phyloP scores from a whole-genome alignment of 2,888 invertebrate genomes.

The Deilephila elpenor region DNA sequence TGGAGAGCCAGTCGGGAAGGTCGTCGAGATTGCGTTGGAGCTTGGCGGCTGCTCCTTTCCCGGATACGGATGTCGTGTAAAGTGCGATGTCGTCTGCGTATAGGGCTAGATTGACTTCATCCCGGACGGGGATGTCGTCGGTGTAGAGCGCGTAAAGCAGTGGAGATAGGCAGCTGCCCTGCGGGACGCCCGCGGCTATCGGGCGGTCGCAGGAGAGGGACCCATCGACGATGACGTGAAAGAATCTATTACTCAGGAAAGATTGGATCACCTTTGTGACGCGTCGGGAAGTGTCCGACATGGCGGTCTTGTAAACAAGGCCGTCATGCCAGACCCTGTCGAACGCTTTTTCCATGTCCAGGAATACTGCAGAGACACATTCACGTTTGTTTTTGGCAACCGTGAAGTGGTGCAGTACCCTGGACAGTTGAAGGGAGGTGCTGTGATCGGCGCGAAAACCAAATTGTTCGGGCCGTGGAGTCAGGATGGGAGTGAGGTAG shows the following conservation, averaged over 20 bases:
- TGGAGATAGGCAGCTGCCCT: slow-evolving; percentile 37
- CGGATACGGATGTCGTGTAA: too few species aligned
- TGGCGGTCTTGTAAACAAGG: slow-evolving; percentile 41
- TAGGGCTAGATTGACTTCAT: slow-evolving; percentile 33
- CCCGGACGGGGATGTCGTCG: slow-evolving; percentile 38
- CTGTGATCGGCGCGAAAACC: slow-evolving; percentile 42
- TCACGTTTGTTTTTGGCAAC: slow-evolving; percentile 35
- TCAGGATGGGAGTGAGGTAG: slow-evolving; percentile 3
- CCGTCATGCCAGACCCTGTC: slow-evolving; percentile 52
- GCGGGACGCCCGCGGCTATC: slow-evolving; percentile 40
- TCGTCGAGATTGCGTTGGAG: too few species aligned
- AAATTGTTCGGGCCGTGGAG: slow-evolving; percentile 38
- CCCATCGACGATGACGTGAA: slow-evolving; percentile 25
- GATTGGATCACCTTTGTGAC: too few species aligned
- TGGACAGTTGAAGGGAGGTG: slow-evolving; percentile 46
- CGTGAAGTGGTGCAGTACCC: slow-evolving; percentile 41
- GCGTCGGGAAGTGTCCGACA: too few species aligned
- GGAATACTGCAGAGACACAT: slow-evolving; percentile 40
- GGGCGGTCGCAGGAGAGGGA: slow-evolving; percentile 27
- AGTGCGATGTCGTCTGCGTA: slow-evolving; percentile 33
- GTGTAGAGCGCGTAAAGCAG: slow-evolving; percentile 38
- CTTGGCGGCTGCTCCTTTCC: too few species aligned
- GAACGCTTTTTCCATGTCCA: slow-evolving; percentile 51
- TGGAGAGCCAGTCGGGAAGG: too few species aligned
- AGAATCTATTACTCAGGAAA: too few species aligned